These are phyloP conservation scores for Anguilla japonica DNA, from an alignment of 2,113 vertebrate species.

Conservation along the genomic window DNA sequence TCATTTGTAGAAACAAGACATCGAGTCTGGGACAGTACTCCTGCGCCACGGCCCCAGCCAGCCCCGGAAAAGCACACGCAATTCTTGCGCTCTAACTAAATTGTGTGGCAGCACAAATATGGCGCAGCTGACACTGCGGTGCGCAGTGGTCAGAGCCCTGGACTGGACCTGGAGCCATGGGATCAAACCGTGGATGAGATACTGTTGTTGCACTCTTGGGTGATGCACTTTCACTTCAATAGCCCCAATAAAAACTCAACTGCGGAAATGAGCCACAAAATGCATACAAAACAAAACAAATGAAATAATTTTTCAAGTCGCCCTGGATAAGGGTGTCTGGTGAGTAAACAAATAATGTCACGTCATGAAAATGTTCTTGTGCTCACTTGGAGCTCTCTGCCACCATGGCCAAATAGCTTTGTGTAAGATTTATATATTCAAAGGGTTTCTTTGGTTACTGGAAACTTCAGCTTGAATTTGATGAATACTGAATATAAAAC, in stretches of 20 bases:
- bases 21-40: slow-evolving; percentile 26
- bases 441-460: background rate
- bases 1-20: slow-evolving; percentile 5
- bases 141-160: background rate
- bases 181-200: background rate
- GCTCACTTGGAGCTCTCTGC: background rate
- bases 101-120: background rate
- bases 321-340: background rate
- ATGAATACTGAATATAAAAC: background rate
- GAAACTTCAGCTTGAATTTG: background rate
- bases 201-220: background rate
- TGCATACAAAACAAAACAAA: background rate
- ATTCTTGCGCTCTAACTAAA: background rate
- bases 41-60: background rate
- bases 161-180: background rate
- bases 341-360: background rate
- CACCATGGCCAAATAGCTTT: background rate
- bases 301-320: background rate
- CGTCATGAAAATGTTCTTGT: background rate
- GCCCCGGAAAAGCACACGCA: background rate
- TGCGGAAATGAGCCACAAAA: background rate
- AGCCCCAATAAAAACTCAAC: background rate
- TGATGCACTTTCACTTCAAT: background rate
- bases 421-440: background rate
- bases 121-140: background rate